Conservation (phyloP, 2,113 vertebrate species). For the Charadrius vociferus region DNA sequence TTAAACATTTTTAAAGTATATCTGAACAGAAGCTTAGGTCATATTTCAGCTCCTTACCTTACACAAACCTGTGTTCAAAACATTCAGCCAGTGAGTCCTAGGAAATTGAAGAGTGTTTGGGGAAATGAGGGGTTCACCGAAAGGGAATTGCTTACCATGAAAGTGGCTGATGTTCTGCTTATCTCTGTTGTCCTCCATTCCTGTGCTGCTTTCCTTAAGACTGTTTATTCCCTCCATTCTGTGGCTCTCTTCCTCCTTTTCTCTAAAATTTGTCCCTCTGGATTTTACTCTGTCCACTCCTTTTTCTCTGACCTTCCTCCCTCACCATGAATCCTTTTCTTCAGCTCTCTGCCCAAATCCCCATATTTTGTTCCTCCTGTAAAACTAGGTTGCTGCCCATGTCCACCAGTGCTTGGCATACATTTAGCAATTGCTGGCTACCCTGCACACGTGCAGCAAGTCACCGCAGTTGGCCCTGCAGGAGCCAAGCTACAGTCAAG, state of each 20-base stretch:
- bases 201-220: neutral
- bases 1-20: neutral
- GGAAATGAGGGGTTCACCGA: neutral
- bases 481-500: neutral
- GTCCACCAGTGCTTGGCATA: neutral
- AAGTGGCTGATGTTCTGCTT: neutral
- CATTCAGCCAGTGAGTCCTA: neutral
- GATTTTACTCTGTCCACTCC: neutral
- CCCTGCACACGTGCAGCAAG: neutral
- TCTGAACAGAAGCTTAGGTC: neutral
- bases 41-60: neutral
- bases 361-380: neutral
- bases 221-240: neutral
- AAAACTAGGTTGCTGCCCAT: neutral
- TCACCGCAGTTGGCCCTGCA: neutral
- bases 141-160: neutral
- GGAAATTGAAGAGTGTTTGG: neutral
- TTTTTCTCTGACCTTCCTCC: neutral
- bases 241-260: neutral
- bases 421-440: neutral
- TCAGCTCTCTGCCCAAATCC: neutral
- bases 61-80: neutral
- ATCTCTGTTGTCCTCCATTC: neutral
- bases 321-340: fast-evolving
- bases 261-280: neutral